Conservation (phyloP, 92 coral and sea anemone genomes). For the Epizoanthus ramosus region DNA sequence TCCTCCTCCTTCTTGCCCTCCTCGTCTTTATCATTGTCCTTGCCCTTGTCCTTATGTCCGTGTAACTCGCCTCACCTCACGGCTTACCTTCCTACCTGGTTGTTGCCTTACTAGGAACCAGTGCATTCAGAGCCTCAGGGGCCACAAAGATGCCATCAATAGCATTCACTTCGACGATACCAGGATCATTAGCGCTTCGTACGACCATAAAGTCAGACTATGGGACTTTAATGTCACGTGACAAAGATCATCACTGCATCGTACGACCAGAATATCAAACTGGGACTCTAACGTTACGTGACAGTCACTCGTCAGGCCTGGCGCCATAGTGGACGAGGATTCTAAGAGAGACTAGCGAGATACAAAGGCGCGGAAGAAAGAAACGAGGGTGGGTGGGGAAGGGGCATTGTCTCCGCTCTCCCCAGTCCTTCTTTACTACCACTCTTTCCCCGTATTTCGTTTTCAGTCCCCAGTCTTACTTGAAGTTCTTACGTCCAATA, state of each 20-base stretch:
- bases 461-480: too few species aligned
- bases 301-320: not conserved
- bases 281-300: conserved; percentile 84
- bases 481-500: too few species aligned
- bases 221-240: conserved; percentile 86
- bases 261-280: conserved; percentile 76
- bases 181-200: conserved; percentile 85
- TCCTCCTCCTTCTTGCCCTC: not conserved
- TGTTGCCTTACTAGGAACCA: conserved; percentile 62
- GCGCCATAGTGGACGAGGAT: too few species aligned
- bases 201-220: conserved; percentile 79
- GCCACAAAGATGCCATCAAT: conserved; percentile 86
- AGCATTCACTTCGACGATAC: conserved; percentile 88
- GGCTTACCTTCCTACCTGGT: not conserved
- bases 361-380: too few species aligned
- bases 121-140: conserved; percentile 84
- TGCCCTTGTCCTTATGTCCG: not conserved
- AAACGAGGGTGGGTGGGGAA: too few species aligned
- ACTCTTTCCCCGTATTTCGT: too few species aligned
- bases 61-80: not conserved
- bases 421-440: too few species aligned
- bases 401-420: too few species aligned
- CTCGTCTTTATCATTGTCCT: not conserved
- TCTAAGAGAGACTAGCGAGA: too few species aligned
- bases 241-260: conserved; percentile 55